phyloP scores from a whole-genome alignment of 2,113 vertebrate genomes.

The Taxidea taxus region DNA sequence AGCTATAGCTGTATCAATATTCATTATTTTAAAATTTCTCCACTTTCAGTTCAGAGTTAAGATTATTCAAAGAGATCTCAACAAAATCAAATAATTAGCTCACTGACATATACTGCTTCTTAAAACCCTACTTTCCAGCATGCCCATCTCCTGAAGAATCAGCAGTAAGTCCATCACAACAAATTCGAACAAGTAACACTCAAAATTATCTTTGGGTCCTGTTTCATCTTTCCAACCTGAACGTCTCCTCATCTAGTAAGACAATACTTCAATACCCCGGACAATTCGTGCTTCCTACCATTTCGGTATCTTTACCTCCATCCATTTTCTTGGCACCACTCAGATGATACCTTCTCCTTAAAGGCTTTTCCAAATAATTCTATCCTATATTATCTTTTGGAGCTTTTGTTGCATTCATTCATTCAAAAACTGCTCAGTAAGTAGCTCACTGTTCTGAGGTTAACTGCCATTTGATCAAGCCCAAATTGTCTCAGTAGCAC shows the following conservation, averaged over 20 bases:
- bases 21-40: neutral
- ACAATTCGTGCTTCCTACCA: neutral
- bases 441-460: neutral
- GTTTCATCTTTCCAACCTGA: neutral
- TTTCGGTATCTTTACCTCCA: neutral
- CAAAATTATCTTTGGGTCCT: neutral
- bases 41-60: slow-evolving; percentile 19
- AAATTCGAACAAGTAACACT: neutral
- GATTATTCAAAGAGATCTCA: neutral
- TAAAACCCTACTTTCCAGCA: neutral
- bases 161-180: neutral
- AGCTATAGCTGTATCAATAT: neutral
- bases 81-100: slow-evolving; percentile 17
- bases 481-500: neutral
- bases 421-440: neutral
- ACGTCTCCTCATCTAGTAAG: neutral
- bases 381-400: neutral
- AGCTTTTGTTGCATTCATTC: neutral
- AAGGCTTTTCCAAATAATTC: neutral
- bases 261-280: neutral
- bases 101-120: neutral
- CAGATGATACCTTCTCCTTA: neutral
- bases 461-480: neutral
- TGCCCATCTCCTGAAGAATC: neutral
- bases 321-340: neutral